These are phyloP conservation scores for Aptenodytes forsteri DNA, from an alignment of 2,113 vertebrate species.

Conservation along the genomic window DNA sequence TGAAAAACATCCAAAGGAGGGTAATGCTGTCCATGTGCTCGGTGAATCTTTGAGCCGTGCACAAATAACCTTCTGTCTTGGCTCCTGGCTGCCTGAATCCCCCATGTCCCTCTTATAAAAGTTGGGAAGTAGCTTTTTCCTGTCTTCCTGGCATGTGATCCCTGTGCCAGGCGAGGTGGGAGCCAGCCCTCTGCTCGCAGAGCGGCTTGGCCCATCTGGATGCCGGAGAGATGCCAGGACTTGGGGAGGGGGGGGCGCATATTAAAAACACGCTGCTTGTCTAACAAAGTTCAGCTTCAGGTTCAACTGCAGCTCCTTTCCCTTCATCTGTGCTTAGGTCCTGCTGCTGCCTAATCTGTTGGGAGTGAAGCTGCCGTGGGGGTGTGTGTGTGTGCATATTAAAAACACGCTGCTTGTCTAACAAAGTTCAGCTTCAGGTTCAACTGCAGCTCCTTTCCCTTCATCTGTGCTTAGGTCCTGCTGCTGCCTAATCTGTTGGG, in stretches of 20 bases:
- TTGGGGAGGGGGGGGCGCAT: accelerated
- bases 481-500: accelerated
- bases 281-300: background rate
- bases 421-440: background rate
- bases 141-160: background rate
- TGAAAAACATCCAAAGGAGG: background rate
- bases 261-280: background rate
- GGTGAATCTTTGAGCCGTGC: background rate
- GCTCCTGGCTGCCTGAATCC: background rate
- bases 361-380: background rate
- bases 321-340: background rate
- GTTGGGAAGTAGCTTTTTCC: background rate
- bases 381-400: too few relatives aligned
- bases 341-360: background rate
- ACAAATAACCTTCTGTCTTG: background rate
- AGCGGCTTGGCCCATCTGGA: accelerated
- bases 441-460: background rate
- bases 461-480: background rate
- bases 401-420: background rate
- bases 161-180: accelerated
- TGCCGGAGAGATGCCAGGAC: background rate
- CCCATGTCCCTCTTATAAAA: background rate
- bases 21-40: background rate
- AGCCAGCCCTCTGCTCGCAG: background rate
- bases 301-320: background rate